Evolutionary conservation across 2,888 invertebrate genomes (phyloP), one percentile per base, ranked within the genome.

Genomic region (Yponomeuta malinellus): DNA sequence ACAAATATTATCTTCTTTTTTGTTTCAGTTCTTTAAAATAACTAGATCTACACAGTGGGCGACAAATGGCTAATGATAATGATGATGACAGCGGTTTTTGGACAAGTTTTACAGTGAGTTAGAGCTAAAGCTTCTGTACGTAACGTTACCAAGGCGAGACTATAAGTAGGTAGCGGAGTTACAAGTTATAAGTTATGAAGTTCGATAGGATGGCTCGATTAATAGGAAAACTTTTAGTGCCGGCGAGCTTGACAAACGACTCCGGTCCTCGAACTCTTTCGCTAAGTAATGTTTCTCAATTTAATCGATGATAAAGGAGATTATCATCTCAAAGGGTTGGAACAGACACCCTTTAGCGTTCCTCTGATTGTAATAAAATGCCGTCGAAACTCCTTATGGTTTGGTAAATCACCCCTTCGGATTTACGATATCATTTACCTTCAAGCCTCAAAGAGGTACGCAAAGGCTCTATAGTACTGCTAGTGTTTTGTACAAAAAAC

Each of bases 101-200:
- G 23, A 23, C 23, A 23, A 23, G 23, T 23, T 23, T 23, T 23
- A 23, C 23, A 23, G 23, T 23, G 23, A 23, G 23, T 1, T 23
- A 23, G 23, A 23, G 23, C 23, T 23, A 23, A 15, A 15, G 52
- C 52, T 15, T 59, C 52, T 59, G 52, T 15, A 15, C 52, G 3
- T 15, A 15, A 9, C 52, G 1, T 43, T 43, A 8, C 8, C 43
- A 43, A 12, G 52, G 2, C 52, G 52, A 59, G 52, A 15, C 15
- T 59, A 59, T 15, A 12, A 76, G 76, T 78, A 73, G 75, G 76
- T 59, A 77, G 77, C 74, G 77, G 76, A 78, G 80, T 78, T 76
- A 77, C 76, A 79, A 76, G 74, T 75, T 75, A 68, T 68, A 68
- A 68, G 68, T 68, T 68, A 68, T 68, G 68, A 68, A 68, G 68